Evolutionary conservation across 2,888 invertebrate genomes (phyloP), one percentile per base, ranked within the genome.

Genomic region (Chalcis sispes): DNA sequence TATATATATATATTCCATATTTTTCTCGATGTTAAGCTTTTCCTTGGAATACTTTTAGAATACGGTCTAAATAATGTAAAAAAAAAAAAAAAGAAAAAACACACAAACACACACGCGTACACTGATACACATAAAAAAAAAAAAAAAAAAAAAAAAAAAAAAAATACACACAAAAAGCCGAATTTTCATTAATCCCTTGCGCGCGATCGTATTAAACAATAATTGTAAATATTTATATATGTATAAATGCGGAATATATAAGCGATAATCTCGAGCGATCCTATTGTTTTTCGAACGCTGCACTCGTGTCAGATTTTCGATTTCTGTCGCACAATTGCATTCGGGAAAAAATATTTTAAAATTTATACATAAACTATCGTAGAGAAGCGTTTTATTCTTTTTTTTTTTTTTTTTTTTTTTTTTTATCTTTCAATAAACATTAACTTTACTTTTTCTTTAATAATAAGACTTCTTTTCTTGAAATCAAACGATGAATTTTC

Each of bases 11-110:
- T 84, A 85, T 79, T 82, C 81, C 83, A 86, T 87, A 87, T 87
- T 87, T 87, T 88, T 87, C 86, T 87, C 84, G 84, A 86, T 84
- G 85, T 87, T 87, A 85, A 87, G 86, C 87, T 87, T 86, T 83
- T 84, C 84, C 84, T 85, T 84, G 81, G 81, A 84, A n/a, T n/a
- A n/a, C n/a, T n/a, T n/a, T n/a, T n/a, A n/a, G n/a, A n/a, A n/a
- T n/a, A n/a, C n/a, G 81, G 81, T 83, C 80, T 85, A 83, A 79
- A 81, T 18, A 80, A 80, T 70, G 80, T 75, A 78, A 64, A 79
- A 78, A 69, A 70, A 79, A n/a, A n/a, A 81, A 77, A 32, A 5
- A 1, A 54, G n/a, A 64, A 48, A n/a, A n/a, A n/a, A n/a, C n/a
- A 40, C 27, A 48, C 48, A 1, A 54, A 54, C 1, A 54, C 15